These are phyloP conservation scores for Epinotia demarniana DNA, from an alignment of 2,888 invertebrate species.

Conservation along the genomic window DNA sequence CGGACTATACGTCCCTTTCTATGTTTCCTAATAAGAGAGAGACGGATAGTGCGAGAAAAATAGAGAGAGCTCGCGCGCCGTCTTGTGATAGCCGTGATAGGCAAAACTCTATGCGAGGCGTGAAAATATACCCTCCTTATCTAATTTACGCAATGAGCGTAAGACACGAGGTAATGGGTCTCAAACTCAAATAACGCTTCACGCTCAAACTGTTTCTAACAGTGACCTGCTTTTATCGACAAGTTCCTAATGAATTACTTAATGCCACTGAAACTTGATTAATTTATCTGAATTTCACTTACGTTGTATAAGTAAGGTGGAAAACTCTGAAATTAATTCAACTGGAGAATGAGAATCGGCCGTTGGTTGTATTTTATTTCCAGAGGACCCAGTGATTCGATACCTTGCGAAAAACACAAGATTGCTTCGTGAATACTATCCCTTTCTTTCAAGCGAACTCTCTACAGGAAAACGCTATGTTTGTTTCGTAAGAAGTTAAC, in stretches of 20 bases:
- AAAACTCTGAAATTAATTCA: conserved; percentile 57
- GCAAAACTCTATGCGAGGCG: no score
- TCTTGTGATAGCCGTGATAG: no score
- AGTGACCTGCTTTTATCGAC: not conserved
- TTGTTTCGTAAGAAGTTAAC: not conserved
- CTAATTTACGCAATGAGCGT: no score
- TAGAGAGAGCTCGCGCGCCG: no score
- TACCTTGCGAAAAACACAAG: not conserved
- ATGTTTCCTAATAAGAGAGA: no score
- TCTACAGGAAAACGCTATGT: not conserved
- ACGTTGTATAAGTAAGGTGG: conserved; percentile 44
- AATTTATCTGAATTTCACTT: conserved; percentile 40
- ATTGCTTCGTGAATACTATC: not conserved
- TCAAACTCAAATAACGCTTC: not conserved
- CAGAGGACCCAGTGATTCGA: conserved; percentile 40
- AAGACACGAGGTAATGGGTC: no score
- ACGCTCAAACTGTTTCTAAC: not conserved
- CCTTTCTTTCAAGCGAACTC: conserved; percentile 4
- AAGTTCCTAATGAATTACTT: not conserved
- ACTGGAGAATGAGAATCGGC: conserved; percentile 64
- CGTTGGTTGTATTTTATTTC: conserved; percentile 57
- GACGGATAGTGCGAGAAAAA: no score
- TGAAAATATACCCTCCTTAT: no score
- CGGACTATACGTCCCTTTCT: no score
- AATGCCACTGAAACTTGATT: conserved; percentile 43